These are phyloP conservation scores for Hyles lineata DNA, from an alignment of 2,888 invertebrate genomes.

Conservation along the genomic window DNA sequence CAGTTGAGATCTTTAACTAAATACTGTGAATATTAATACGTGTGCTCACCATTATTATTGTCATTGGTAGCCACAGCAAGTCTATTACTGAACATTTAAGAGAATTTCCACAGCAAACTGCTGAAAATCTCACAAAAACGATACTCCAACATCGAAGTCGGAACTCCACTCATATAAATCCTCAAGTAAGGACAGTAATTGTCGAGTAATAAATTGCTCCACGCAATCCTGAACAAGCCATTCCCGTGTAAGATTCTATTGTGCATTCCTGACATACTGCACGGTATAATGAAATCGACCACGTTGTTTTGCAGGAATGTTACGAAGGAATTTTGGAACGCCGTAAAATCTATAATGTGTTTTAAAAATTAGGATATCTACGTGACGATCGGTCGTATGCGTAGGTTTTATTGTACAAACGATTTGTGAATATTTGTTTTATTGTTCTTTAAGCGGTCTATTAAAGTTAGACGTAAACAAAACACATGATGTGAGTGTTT, in stretches of 20 bases:
- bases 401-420: no score
- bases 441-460: no score
- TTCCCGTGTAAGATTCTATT: slow-evolving; percentile 20
- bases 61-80: no score
- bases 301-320: slow-evolving; percentile 29
- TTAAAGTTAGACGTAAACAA: no score
- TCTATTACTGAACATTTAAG: no score
- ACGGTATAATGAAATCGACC: slow-evolving; percentile 28
- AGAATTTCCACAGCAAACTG: no score
- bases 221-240: slow-evolving; percentile 16
- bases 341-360: not conserved
- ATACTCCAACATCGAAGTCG: not conserved
- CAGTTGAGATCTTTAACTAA: no score
- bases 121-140: not conserved
- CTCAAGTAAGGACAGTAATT: slow-evolving; percentile 3
- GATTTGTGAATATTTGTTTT: no score
- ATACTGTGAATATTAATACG: no score
- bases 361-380: not conserved
- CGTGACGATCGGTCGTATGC: no score
- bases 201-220: slow-evolving; percentile 6
- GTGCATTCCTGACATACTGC: slow-evolving; percentile 29
- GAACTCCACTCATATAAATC: not conserved
- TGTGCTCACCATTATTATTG: no score
- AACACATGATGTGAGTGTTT: no score
- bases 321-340: slow-evolving; percentile 15